Evolutionary conservation across 2,113 vertebrate genomes (phyloP).

Genomic region (Gambusia affinis): DNA sequence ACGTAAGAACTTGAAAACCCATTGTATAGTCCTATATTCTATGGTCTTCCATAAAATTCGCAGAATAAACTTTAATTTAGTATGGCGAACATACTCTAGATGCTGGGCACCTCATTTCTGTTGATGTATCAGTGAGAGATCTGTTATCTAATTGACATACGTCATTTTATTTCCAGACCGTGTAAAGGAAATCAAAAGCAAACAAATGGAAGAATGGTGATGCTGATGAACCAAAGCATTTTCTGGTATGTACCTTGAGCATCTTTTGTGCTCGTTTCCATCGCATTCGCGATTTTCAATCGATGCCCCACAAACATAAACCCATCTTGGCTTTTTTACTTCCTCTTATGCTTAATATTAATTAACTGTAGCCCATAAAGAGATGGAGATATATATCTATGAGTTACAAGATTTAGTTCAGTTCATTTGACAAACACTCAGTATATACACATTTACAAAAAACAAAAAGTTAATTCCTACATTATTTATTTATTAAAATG

Average conservation of each 20-base stretch:
- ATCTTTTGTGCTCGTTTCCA: not conserved
- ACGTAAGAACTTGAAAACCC: not conserved
- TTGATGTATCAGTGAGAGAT: not conserved
- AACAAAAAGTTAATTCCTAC: no score
- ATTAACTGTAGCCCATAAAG: no score
- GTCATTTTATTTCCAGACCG: conserved; percentile 48
- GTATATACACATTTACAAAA: no score
- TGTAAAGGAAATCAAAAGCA: conserved; percentile 46
- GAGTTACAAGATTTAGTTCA: no score
- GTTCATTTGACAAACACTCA: no score
- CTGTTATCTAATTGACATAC: conserved; percentile 10
- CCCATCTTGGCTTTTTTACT: no score
- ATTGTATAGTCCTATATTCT: not conserved
- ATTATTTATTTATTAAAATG: no score
- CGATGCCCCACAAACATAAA: not conserved
- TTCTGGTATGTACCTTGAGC: conserved; percentile 68
- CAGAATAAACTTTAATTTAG: not conserved
- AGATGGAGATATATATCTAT: no score
- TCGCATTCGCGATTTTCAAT: not conserved
- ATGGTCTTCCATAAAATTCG: not conserved
- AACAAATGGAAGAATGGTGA: conserved; percentile 55
- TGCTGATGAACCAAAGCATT: conserved; percentile 62
- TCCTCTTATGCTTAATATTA: no score
- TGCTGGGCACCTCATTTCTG: not conserved
- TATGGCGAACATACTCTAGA: not conserved